phyloP scores from a whole-genome alignment of 2,797 vertebrate species.

The Podarcis siculus region DNA sequence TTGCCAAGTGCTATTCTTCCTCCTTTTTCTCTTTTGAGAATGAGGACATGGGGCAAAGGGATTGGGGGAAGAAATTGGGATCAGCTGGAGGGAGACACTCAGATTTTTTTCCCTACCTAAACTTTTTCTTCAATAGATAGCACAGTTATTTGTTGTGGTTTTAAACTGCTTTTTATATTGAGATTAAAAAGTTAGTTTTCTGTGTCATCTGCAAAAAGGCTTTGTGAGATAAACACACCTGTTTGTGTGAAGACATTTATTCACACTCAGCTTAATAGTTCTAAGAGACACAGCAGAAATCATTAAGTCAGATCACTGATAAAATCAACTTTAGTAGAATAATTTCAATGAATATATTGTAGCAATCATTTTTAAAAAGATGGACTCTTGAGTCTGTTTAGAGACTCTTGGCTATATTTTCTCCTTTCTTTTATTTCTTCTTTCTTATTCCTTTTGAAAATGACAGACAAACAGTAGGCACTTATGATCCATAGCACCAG shows the following conservation, averaged over 20 bases:
- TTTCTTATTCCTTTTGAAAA: slow-evolving; percentile 47
- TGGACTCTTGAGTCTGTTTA: slow-evolving; percentile 19
- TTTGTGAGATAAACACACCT: slow-evolving; percentile 33
- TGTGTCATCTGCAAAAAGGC: slow-evolving; percentile 28
- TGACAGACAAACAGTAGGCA: slow-evolving; percentile 28
- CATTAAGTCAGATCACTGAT: background rate
- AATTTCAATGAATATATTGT: background rate
- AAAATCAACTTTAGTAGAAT: background rate
- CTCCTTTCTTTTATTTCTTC: background rate
- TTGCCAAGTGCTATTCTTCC: slow-evolving; percentile 52
- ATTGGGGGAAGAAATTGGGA: background rate
- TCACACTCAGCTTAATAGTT: background rate
- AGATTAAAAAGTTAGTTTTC: slow-evolving; percentile 52
- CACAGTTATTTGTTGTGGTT: slow-evolving; percentile 44
- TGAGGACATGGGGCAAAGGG: slow-evolving; percentile 5
- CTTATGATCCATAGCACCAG: slow-evolving; percentile 52
- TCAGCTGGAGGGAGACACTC: slow-evolving; percentile 37
- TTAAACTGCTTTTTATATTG: slow-evolving; percentile 52
- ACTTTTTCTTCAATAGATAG: background rate
- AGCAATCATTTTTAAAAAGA: slow-evolving; percentile 23
- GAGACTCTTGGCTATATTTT: slow-evolving; percentile 38
- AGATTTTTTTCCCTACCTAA: slow-evolving; percentile 38
- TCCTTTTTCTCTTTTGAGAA: background rate
- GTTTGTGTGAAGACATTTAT: background rate
- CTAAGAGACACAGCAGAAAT: background rate